Base-by-base conservation (phyloP, 2,797 vertebrate species). In the Halcyon leucocephala region DNA sequence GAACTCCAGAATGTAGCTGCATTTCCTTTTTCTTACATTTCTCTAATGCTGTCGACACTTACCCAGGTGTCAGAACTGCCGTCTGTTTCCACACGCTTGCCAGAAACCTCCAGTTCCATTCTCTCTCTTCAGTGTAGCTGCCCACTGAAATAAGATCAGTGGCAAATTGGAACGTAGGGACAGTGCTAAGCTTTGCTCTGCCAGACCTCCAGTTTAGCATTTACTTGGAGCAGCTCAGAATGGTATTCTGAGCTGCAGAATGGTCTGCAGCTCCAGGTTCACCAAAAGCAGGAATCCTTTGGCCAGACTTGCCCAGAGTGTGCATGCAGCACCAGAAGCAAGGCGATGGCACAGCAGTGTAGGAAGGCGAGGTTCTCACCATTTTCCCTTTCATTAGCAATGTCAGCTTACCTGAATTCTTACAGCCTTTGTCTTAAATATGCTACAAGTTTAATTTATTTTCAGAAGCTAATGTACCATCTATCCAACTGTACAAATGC, bases 61-160 rank as follows among this genome's bases (percentile, higher is more conserved):
- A 76, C 37, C 49, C 90, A 89, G 87, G 95, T 96, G 96, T 93
- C 94, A 92, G 90, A 93, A 82, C 77, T 86, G 86, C 91, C 91
- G 2, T 90, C 95, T 95, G 95, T 80, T 95, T 49, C 84, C 60
- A 41, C 33, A n/a, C 1, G 3, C 64, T 42, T 92, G 90, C 90
- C 94, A 95, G 86, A 90, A 96, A 65, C 60, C 67, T 94, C 77
- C 90, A 85, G 74, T 74, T 93, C 86, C 1, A 0, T 74, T 79
- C 87, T 73, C 6, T 71, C 78, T 91, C 60, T 46, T 65, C 80
- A 73, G 0, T 42, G 31, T 16, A 70, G 55, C 3, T 70, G 70
- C 73, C 82, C 82, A 57, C 81, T 80, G 80, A 84, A 80, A 24
- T 12, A 49, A 42, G 33, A 28, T 31, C 29, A n/a, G 42, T 55